These are phyloP conservation scores for Chiloscyllium punctatum DNA, from an alignment of 2,797 vertebrate genomes.

Conservation along the genomic window DNA sequence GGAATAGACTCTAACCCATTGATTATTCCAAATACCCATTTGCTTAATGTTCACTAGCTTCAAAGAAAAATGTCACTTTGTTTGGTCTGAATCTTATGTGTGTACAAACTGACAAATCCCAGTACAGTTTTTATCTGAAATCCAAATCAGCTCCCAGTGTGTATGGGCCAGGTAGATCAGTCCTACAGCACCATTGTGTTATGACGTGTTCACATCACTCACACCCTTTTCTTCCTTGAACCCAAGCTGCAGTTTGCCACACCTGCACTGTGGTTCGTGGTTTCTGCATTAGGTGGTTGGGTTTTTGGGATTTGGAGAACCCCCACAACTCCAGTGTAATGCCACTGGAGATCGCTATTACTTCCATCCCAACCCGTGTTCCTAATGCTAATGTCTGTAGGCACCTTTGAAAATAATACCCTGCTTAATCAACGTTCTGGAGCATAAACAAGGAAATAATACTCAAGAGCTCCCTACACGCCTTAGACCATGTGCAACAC, in stretches of 20 bases:
- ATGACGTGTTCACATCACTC: not conserved
- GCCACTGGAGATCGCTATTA: not conserved
- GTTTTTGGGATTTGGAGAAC: not conserved
- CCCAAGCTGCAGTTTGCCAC: not conserved
- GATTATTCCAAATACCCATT: not conserved
- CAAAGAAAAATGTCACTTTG: not conserved
- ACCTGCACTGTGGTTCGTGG: not conserved
- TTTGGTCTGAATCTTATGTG: not conserved
- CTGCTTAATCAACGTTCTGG: not conserved
- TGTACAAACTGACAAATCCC: not conserved
- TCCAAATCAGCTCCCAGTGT: not conserved
- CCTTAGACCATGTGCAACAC: not conserved
- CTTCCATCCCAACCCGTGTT: too few species aligned
- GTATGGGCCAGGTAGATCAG: not conserved
- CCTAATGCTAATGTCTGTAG: not conserved
- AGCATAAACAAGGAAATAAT: not conserved
- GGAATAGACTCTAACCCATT: not conserved
- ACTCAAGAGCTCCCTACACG: not conserved
- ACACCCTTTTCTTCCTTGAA: not conserved
- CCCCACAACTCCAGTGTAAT: not conserved
- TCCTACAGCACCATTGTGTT: not conserved
- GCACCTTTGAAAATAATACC: not conserved
- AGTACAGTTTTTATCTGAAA: too few species aligned
- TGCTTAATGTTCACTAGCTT: not conserved
- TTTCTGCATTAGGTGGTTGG: not conserved